These are phyloP conservation scores for Acrobasis repandana DNA, from an alignment of 2,888 invertebrate genomes.

Conservation along the genomic window DNA sequence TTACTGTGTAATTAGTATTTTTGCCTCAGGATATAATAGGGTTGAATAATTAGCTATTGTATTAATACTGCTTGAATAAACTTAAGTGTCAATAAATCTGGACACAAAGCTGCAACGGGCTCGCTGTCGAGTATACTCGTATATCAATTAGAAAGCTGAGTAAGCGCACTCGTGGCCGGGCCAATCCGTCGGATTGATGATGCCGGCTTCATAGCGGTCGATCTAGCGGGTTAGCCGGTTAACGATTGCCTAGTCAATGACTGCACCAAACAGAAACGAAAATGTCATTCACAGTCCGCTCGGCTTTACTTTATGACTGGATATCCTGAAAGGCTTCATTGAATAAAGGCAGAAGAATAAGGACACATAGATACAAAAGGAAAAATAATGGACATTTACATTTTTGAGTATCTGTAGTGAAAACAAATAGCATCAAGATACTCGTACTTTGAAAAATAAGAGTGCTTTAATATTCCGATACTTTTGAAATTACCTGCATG, in stretches of 20 bases:
- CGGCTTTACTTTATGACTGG: not conserved
- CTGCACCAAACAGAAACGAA: not conserved
- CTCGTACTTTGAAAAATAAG: too few species aligned
- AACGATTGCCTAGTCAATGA: constrained; percentile 15
- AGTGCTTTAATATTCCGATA: too few species aligned
- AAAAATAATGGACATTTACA: too few species aligned
- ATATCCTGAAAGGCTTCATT: too few species aligned
- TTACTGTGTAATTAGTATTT: too few species aligned
- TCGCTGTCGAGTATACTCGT: constrained; percentile 18
- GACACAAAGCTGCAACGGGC: constrained; percentile 8
- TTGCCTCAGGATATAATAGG: too few species aligned
- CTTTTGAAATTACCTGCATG: too few species aligned
- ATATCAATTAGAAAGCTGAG: constrained; percentile 25
- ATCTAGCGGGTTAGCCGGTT: constrained; percentile 17
- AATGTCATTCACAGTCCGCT: not conserved
- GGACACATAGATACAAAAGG: too few species aligned
- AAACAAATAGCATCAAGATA: too few species aligned
- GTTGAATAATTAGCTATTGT: too few species aligned
- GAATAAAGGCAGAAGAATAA: too few species aligned
- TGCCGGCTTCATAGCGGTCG: not conserved
- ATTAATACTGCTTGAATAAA: not conserved
- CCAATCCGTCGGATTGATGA: constrained; percentile 21
- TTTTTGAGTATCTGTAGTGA: too few species aligned
- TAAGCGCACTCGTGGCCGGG: constrained; percentile 20
- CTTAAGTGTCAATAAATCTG: not conserved